A percentile compares a stretch with the other conserved stretches of the same genome.
These are phyloP conservation scores for Bambusicola thoracicus DNA, from an alignment of 2,113 vertebrate species.

Conservation along the genomic window DNA sequence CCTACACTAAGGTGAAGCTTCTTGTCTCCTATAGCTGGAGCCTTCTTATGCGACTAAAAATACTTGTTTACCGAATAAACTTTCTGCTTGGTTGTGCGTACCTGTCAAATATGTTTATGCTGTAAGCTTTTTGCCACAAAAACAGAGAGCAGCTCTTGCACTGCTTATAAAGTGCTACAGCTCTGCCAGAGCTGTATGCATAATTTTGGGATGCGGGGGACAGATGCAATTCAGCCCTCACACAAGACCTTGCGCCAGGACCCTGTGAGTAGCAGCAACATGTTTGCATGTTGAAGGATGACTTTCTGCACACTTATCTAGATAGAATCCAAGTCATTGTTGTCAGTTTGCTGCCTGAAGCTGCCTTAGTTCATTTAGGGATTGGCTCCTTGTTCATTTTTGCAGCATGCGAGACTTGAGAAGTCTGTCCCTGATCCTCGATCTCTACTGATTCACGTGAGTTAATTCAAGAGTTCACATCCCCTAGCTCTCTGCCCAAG, in stretches of 20 bases:
- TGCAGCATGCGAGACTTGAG: background rate
- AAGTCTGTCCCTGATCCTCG: too few species aligned
- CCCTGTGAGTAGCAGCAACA: background rate
- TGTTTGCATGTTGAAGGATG: background rate
- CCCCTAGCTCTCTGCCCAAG: background rate
- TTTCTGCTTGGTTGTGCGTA: background rate
- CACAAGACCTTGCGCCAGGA: background rate
- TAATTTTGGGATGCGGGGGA: background rate
- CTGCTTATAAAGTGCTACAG: background rate
- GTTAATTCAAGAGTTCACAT: background rate
- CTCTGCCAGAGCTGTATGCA: background rate
- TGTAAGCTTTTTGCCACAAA: background rate
- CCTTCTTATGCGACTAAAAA: background rate
- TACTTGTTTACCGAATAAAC: background rate
- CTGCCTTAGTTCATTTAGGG: background rate
- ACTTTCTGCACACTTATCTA: background rate
- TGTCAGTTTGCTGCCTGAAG: background rate
- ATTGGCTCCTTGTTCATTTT: background rate
- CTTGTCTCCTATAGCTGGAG: background rate
- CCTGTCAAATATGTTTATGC: background rate
- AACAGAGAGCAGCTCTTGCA: background rate
- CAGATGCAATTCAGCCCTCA: background rate
- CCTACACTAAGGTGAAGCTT: background rate
- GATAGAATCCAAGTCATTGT: background rate
- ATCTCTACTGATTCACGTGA: fast-evolving